Evolutionary conservation across 1,140 invertebrate genomes (phyloP).

Genomic region (Trichonephila clavata): DNA sequence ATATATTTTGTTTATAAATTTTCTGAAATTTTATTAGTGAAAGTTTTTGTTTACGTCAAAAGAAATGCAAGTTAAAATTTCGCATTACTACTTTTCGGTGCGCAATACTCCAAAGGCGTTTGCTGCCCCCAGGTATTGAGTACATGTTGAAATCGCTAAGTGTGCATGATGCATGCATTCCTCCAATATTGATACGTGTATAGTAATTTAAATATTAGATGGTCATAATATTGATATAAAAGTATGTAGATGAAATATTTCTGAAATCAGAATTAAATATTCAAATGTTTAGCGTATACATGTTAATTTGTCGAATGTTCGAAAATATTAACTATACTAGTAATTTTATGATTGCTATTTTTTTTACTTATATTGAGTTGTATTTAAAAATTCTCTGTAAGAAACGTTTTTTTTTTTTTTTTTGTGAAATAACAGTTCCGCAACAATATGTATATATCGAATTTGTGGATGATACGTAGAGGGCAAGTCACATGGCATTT

Average conservation of each 20-base stretch:
- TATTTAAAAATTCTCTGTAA: no score
- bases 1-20: slow-evolving; percentile 12
- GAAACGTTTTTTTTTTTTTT: background rate
- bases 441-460: no score
- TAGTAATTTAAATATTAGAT: background rate
- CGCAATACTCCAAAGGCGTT: slow-evolving; percentile 61
- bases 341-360: no score
- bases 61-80: background rate
- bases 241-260: background rate
- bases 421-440: background rate
- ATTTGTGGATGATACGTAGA: no score
- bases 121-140: slow-evolving; percentile 66
- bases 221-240: background rate
- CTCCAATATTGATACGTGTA: background rate
- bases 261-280: background rate
- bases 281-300: background rate
- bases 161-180: slow-evolving; percentile 31
- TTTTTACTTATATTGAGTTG: no score
- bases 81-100: slow-evolving; percentile 51
- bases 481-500: no score
- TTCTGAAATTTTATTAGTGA: background rate
- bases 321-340: background rate
- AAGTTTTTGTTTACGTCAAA: slow-evolving; percentile 4
- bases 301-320: background rate
- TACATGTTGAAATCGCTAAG: slow-evolving; percentile 66